These are phyloP conservation scores for Hydropsyche tenuis DNA, from an alignment of 1,140 invertebrate species.

Conservation along the genomic window DNA sequence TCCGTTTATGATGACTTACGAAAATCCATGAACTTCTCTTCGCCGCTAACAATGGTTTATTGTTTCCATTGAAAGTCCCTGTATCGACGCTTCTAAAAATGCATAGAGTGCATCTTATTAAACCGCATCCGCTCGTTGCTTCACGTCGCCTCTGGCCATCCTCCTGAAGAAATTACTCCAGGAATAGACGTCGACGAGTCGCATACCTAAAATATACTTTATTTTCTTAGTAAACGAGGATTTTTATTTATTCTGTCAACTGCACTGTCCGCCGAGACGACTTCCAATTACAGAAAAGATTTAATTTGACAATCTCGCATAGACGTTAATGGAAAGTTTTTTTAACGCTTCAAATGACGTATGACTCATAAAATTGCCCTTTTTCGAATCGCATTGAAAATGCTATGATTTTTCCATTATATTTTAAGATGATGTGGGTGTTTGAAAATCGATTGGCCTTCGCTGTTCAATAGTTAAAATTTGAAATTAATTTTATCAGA, in stretches of 20 bases:
- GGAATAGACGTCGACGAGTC: background rate
- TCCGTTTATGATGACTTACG: background rate
- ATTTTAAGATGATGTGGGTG: background rate
- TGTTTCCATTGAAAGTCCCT: slow-evolving; percentile 1
- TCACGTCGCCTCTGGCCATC: slow-evolving; percentile 13
- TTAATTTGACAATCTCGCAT: too few species aligned
- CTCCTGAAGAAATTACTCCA: slow-evolving; percentile 13
- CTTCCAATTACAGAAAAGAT: too few species aligned
- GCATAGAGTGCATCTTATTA: slow-evolving; percentile 24
- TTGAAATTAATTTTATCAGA: background rate
- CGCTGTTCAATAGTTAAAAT: background rate
- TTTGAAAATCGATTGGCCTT: slow-evolving; percentile 1
- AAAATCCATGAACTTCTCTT: too few species aligned
- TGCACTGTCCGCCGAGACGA: background rate
- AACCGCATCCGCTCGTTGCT: slow-evolving; percentile 13
- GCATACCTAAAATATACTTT: slow-evolving; percentile 15
- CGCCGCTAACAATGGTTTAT: too few species aligned
- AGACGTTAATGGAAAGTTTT: too few species aligned
- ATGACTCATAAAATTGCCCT: too few species aligned
- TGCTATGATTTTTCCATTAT: too few species aligned
- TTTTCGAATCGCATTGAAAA: background rate
- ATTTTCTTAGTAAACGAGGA: slow-evolving; percentile 19
- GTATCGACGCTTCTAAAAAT: slow-evolving; percentile 17
- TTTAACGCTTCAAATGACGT: too few species aligned
- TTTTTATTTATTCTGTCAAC: slow-evolving; percentile 21